Base-by-base conservation (phyloP, 2,888 invertebrate genomes). In the Drosophila macrospina region DNA sequence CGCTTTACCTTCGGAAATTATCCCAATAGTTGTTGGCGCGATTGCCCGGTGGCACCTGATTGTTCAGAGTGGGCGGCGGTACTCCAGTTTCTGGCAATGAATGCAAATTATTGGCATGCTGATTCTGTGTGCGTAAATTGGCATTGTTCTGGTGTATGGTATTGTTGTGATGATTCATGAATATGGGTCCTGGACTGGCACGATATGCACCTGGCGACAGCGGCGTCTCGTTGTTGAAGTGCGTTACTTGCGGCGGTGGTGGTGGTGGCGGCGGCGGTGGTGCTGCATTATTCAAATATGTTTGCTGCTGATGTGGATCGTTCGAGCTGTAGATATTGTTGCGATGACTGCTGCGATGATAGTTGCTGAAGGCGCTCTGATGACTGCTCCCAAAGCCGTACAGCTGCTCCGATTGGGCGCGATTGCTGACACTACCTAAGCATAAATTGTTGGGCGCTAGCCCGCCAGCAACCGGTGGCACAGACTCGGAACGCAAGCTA, bases 1-100 rank as follows among this genome's bases (percentile, higher is more conserved):
- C 60, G 78, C 44, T 74, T 74, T 95, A 97, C 97, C 97, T 97
- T 93, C 97, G 93, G 92, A 98, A 97, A 93, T 98, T 97, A 91
- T 98, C 97, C 97, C 97, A 97, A 92, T 97, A 98, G 93, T 98
- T 98, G 92, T 98, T 98, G 60, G 97, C 97, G 75, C 97, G 93
- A 92, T 96, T 97, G 28, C 97, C 97, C 34, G 97, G 97, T 37
- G 97, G 96, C 56, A 97, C 97, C 93, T 97, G 97, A 92, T 97
- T 97, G 92, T 97, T 97, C 44, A 97, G 93, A 0, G 96, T 91
- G 74, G 88, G 80, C 36, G 81, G 81, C 10, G 68, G 59, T 7
- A 68, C 91, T 77, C 75, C 75, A 11, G 69, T 64, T 60, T 89
- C 89, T 26, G 91, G 89, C 72, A 88, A 75, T 5, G 86, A 80